Conservation (phyloP, 2,797 vertebrate species). For the Crenichthys baileyi region DNA sequence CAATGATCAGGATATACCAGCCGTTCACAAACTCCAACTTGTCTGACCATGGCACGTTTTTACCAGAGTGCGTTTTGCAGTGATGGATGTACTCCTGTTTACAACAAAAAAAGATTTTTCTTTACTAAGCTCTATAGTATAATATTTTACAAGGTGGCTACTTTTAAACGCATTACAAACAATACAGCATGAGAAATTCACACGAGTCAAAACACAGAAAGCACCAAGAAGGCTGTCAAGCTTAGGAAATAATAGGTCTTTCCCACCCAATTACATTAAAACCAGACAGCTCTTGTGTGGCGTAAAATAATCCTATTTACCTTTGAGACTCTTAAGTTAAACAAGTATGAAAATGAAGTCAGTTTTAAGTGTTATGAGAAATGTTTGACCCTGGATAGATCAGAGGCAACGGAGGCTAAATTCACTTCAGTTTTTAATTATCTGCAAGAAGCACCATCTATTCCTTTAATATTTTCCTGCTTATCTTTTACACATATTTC, state of each 20-base stretch:
- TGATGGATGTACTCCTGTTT: slow-evolving; percentile 86
- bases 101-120: neutral
- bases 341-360: neutral
- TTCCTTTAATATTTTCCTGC: neutral
- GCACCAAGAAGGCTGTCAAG: neutral
- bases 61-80: slow-evolving; percentile 77
- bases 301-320: neutral
- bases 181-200: neutral
- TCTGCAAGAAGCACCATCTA: neutral
- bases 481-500: too few species aligned
- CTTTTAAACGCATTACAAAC: neutral
- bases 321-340: neutral
- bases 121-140: neutral
- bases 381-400: neutral
- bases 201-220: neutral
- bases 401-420: neutral
- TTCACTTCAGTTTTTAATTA: neutral
- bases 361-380: neutral
- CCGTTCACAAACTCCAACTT: slow-evolving; percentile 91
- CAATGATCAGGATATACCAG: slow-evolving; percentile 93
- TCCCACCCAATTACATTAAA: neutral
- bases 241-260: neutral
- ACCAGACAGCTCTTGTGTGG: neutral
- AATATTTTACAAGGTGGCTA: neutral
- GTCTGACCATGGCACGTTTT: slow-evolving; percentile 84